Evolutionary conservation across 2,797 vertebrate genomes (phyloP).

Genomic region (Perodicticus potto): DNA sequence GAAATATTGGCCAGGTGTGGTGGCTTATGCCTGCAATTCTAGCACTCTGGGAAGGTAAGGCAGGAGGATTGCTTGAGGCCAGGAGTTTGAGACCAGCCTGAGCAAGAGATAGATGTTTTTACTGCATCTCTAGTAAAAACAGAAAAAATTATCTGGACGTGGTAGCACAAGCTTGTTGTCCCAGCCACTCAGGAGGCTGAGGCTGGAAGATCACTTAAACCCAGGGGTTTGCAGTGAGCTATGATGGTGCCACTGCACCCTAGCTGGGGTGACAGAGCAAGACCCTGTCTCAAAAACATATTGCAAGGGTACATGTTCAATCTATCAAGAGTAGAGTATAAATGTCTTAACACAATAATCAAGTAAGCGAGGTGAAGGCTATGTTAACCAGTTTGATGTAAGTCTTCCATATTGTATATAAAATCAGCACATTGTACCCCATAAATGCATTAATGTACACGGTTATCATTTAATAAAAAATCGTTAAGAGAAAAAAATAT

Average conservation of each 20-base stretch:
- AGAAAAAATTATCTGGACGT: not conserved
- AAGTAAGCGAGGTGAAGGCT: too few species aligned
- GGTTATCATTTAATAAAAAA: too few species aligned
- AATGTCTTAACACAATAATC: too few species aligned
- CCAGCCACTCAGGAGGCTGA: not conserved
- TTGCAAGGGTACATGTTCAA: too few species aligned
- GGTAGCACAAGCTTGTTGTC: not conserved
- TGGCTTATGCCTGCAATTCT: not conserved
- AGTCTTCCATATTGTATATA: too few species aligned
- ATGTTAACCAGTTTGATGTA: too few species aligned
- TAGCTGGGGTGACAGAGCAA: not conserved
- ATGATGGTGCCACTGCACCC: not conserved
- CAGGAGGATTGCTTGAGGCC: not conserved
- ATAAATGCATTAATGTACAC: too few species aligned
- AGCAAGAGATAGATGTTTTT: not conserved
- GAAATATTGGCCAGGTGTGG: not conserved
- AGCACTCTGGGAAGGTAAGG: not conserved
- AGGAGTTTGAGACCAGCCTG: not conserved
- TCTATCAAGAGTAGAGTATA: too few species aligned
- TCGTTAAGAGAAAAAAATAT: not conserved
- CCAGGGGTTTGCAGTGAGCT: not conserved
- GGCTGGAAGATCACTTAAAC: not conserved
- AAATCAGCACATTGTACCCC: too few species aligned
- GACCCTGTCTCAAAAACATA: not conserved
- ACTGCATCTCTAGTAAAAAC: accelerated